Evolutionary conservation across 2,797 vertebrate species (phyloP).

Genomic region (Chelidonichthys spinosus): DNA sequence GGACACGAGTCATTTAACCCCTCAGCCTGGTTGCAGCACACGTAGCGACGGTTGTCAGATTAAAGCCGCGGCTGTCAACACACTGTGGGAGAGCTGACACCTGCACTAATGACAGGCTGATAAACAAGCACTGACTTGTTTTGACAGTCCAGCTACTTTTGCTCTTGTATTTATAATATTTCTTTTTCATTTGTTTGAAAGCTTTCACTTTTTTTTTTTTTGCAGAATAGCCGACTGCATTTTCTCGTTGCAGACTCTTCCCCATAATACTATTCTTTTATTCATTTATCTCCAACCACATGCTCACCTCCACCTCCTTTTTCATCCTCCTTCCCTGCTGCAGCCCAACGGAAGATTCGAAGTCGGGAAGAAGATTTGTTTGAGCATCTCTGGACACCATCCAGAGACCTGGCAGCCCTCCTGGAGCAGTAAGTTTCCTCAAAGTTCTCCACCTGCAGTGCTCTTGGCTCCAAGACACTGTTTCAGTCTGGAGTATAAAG

Average conservation of each 20-base stretch:
- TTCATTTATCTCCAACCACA: not conserved
- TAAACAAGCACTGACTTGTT: constrained; percentile 33
- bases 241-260: not conserved
- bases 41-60: constrained; percentile 43
- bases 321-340: not conserved
- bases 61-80: constrained; percentile 40
- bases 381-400: constrained; percentile 99
- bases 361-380: constrained; percentile 98
- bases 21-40: constrained; percentile 33
- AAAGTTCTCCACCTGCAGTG: not conserved
- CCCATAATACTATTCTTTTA: constrained; percentile 7
- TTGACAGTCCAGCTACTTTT: constrained; percentile 19
- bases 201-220: constrained; percentile 19
- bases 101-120: constrained; percentile 30
- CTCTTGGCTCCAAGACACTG: too few relatives aligned
- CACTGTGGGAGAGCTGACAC: constrained; percentile 28
- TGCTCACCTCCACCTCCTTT: not conserved
- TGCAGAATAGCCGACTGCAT: not conserved
- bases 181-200: constrained; percentile 10
- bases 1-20: constrained; percentile 48
- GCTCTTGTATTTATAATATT: too few relatives aligned
- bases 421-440: constrained; percentile 94
- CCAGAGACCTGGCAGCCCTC: constrained; percentile 99
- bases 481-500: too few relatives aligned
- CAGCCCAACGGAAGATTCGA: constrained; percentile 98